phyloP scores from a whole-genome alignment of 2,888 invertebrate genomes.

The Phytoseiulus persimilis region DNA sequence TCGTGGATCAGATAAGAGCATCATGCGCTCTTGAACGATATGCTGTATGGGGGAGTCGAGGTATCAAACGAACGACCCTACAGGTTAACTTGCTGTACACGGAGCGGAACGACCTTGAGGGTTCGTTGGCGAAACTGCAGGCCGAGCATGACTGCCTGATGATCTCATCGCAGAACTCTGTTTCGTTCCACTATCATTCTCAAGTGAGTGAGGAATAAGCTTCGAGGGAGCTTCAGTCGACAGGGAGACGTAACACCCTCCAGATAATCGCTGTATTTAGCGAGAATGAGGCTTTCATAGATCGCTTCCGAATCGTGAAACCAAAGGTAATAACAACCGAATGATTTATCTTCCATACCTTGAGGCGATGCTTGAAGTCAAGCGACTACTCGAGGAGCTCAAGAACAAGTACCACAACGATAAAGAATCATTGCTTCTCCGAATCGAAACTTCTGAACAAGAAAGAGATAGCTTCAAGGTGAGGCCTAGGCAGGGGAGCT shows the following conservation, averaged over 20 bases:
- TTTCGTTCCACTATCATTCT: constrained; percentile 29
- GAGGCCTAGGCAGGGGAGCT: too few relatives aligned
- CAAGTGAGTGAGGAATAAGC: not conserved
- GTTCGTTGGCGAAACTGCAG: constrained; percentile 29
- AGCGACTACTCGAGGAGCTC: constrained; percentile 31
- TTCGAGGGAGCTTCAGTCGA: too few relatives aligned
- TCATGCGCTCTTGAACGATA: not conserved
- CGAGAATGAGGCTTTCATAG: too few relatives aligned
- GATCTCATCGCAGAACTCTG: constrained; percentile 37
- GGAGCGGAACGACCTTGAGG: constrained; percentile 29
- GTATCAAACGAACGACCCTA: not conserved
- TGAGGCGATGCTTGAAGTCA: constrained; percentile 28
- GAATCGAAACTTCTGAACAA: constrained; percentile 14
- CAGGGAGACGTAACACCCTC: too few relatives aligned
- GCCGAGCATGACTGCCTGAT: constrained; percentile 27
- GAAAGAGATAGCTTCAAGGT: constrained; percentile 7
- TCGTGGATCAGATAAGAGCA: not conserved
- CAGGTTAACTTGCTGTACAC: constrained; percentile 15
- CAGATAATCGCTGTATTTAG: too few relatives aligned
- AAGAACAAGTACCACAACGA: constrained; percentile 31
- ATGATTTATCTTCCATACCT: not conserved
- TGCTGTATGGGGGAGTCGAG: not conserved
- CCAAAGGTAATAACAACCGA: not conserved
- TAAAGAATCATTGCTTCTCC: constrained; percentile 11
- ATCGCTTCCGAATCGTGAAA: too few relatives aligned